A percentile compares a stretch with the other conserved stretches of the same genome.
phyloP scores from a whole-genome alignment of 1,140 invertebrate genomes.

The Vanessa atalanta region DNA sequence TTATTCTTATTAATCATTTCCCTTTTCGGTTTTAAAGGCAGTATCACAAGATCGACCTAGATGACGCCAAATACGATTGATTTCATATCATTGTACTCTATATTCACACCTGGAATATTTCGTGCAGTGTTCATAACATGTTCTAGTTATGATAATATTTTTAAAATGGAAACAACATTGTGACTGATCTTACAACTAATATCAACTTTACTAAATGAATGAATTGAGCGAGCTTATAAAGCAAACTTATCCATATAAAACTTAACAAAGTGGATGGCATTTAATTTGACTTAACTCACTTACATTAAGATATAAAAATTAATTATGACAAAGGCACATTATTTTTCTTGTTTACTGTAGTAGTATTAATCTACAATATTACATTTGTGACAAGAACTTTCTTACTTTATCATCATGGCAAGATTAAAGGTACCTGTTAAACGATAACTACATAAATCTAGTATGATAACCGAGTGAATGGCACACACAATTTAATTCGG shows the following conservation, averaged over 20 bases:
- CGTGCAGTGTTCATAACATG: not conserved
- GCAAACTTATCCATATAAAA: slow-evolving; percentile 76
- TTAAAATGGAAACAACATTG: slow-evolving; percentile 31
- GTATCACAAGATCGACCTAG: slow-evolving; percentile 29
- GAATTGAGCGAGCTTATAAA: slow-evolving; percentile 78
- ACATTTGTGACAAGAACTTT: slow-evolving; percentile 75
- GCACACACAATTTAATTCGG: slow-evolving; percentile 71
- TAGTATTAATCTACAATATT: slow-evolving; percentile 61
- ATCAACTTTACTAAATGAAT: slow-evolving; percentile 72
- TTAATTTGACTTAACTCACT: slow-evolving; percentile 80
- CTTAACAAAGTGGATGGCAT: slow-evolving; percentile 81
- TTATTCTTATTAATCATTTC: slow-evolving; percentile 46
- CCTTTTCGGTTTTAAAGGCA: slow-evolving; percentile 33
- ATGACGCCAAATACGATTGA: slow-evolving; percentile 22
- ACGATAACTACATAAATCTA: slow-evolving; percentile 74
- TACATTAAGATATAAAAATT: slow-evolving; percentile 70
- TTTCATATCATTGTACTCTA: not conserved
- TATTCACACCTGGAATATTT: slow-evolving; percentile 9
- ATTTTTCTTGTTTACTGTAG: slow-evolving; percentile 62
- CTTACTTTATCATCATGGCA: slow-evolving; percentile 80
- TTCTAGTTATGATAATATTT: slow-evolving; percentile 22
- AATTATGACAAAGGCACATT: slow-evolving; percentile 76
- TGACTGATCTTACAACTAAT: slow-evolving; percentile 62
- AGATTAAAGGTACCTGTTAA: slow-evolving; percentile 80
- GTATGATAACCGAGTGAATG: slow-evolving; percentile 77